A percentile compares a stretch with the other conserved stretches of the same genome.
Conservation (phyloP, 2,797 vertebrate species). For the Lepus oiostolus region DNA sequence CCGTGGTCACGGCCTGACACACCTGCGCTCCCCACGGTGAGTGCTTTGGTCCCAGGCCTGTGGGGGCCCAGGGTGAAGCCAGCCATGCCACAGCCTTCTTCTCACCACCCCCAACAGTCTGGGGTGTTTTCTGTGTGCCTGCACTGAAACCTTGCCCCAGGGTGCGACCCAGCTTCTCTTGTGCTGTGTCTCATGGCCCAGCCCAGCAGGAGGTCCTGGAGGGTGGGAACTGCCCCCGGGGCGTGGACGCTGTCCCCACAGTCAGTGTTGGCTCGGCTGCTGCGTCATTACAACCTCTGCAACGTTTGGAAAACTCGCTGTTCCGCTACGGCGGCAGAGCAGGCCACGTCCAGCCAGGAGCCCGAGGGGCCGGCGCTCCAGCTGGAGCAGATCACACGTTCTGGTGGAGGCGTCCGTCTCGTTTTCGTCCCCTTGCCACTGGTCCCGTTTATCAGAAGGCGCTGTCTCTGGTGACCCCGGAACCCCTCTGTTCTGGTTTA, state of each 20-base stretch:
- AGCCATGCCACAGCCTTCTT: neutral
- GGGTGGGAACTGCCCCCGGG: neutral
- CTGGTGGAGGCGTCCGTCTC: neutral
- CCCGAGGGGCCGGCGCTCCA: constrained; percentile 20
- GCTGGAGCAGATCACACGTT: neutral
- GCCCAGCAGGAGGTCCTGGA: neutral
- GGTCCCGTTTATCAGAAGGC: neutral
- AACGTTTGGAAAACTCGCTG: constrained; percentile 22
- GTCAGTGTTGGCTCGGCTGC: neutral
- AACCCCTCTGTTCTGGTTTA: neutral
- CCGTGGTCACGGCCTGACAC: neutral
- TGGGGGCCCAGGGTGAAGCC: neutral
- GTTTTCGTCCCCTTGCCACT: neutral
- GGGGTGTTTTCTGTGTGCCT: constrained; percentile 38
- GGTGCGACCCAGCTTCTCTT: neutral
- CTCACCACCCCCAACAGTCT: neutral
- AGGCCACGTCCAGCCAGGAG: neutral
- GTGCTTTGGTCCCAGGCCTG: neutral
- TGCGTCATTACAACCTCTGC: neutral
- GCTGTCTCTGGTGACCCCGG: neutral
- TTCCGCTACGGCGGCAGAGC: constrained; percentile 23
- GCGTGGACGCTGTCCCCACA: neutral
- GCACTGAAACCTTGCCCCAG: neutral
- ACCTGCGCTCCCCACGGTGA: too few species aligned
- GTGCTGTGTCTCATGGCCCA: neutral